Conservation (phyloP, 2,113 vertebrate genomes). For the Atlantisia rogersi region DNA sequence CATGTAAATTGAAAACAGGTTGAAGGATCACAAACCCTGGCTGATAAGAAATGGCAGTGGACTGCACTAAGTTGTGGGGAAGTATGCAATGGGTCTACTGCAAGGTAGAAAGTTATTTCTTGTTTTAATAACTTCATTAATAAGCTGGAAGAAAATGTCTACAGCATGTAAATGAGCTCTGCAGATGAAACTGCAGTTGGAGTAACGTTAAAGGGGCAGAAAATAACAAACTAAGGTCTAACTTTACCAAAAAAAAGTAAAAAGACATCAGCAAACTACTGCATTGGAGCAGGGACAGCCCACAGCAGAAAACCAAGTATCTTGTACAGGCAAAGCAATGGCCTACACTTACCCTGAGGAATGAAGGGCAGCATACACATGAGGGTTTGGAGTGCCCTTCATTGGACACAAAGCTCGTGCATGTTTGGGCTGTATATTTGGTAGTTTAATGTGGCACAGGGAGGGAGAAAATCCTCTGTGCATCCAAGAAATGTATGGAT, state of each 20-base stretch:
- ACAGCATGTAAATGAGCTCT: neutral
- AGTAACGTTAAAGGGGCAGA: neutral
- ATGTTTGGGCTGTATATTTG: neutral
- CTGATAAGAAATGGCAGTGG: slow-evolving; percentile 2
- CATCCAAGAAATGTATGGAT: neutral
- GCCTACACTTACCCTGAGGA: neutral
- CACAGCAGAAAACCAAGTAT: neutral
- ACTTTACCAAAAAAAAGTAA: neutral
- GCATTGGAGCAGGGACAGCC: neutral
- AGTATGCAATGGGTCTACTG: neutral
- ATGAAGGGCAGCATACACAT: neutral
- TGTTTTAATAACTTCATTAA: slow-evolving; percentile 11
- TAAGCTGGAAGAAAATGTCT: neutral
- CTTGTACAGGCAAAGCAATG: neutral
- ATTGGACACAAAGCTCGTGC: neutral
- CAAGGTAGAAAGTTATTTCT: neutral
- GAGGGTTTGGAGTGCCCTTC: neutral
- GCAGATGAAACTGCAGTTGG: neutral
- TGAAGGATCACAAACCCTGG: slow-evolving; percentile 38
- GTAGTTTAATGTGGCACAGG: neutral
- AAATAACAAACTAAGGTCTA: neutral
- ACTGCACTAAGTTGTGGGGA: neutral
- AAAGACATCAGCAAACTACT: neutral
- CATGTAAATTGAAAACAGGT: slow-evolving; percentile 42
- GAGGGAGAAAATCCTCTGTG: neutral